Conservation (phyloP, 2,888 invertebrate species). For the Bursaphelenchus okinawaensis region DNA sequence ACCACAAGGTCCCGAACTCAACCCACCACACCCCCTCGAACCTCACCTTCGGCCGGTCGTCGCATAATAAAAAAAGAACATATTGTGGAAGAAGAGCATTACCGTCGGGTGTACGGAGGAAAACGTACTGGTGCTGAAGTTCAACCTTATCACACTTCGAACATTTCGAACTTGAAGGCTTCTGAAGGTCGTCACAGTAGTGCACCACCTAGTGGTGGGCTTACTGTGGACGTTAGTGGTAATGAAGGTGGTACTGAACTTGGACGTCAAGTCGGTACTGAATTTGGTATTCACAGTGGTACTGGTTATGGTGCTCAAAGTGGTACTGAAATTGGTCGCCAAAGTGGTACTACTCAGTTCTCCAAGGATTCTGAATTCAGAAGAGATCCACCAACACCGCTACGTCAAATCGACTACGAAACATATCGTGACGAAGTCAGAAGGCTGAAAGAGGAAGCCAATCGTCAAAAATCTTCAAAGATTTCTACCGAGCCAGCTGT, state of each 20-base stretch:
- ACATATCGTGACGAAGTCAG: conserved; percentile 29
- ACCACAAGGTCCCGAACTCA: neutral
- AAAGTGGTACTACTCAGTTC: too few relatives aligned
- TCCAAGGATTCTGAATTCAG: neutral
- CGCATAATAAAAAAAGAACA: neutral
- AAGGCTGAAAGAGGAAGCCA: conserved; percentile 23
- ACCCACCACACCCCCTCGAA: neutral
- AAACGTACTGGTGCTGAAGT: neutral
- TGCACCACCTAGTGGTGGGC: neutral
- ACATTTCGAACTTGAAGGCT: neutral
- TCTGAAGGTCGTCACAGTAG: neutral
- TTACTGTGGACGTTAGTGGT: neutral
- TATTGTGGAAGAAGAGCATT: neutral
- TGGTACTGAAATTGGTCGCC: too few relatives aligned
- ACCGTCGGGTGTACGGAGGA: neutral
- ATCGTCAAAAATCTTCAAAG: neutral
- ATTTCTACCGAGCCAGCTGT: neutral
- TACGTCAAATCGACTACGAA: conserved; percentile 28
- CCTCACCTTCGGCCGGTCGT: neutral
- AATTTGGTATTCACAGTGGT: too few relatives aligned
- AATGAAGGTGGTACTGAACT: too few relatives aligned
- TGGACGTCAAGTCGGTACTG: too few relatives aligned
- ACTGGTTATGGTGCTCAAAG: too few relatives aligned
- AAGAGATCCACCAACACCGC: neutral
- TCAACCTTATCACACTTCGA: neutral